phyloP scores from a whole-genome alignment of 2,888 invertebrate genomes.

The Dysmachus trigonus region DNA sequence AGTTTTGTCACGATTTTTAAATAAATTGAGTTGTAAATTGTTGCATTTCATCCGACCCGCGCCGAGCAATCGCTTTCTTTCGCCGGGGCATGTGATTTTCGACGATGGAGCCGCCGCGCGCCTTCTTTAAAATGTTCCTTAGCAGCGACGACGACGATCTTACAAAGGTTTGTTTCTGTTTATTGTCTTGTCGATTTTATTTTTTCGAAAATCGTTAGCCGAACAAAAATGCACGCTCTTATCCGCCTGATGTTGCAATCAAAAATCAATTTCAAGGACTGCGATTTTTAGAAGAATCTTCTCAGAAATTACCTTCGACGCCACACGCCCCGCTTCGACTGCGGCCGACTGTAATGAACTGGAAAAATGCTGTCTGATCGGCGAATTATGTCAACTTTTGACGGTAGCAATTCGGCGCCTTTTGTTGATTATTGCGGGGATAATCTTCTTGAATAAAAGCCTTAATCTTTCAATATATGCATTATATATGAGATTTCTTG shows the following conservation, averaged over 20 bases:
- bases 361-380: slow-evolving; percentile 3
- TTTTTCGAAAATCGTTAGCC: neutral
- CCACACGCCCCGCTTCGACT: slow-evolving; percentile 16
- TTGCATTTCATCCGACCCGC: slow-evolving; percentile 44
- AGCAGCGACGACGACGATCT: neutral
- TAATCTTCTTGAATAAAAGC: neutral
- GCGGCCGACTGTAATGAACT: neutral
- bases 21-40: slow-evolving; percentile 52
- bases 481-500: neutral
- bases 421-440: neutral
- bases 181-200: neutral
- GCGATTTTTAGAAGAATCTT: slow-evolving; percentile 47
- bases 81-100: neutral
- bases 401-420: neutral
- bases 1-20: slow-evolving; percentile 51
- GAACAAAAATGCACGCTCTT: neutral
- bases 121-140: neutral
- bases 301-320: slow-evolving; percentile 19
- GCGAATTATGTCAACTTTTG: slow-evolving; percentile 15
- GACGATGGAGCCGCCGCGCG: neutral
- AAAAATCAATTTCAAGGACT: slow-evolving; percentile 44
- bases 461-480: neutral
- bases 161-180: neutral
- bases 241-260: slow-evolving; percentile 42
- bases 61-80: neutral